Percentiles rank a stretch among this genome's conserved stretches.
phyloP scores from a whole-genome alignment of 2,797 vertebrate genomes.

The Lagorchestes hirsutus region DNA sequence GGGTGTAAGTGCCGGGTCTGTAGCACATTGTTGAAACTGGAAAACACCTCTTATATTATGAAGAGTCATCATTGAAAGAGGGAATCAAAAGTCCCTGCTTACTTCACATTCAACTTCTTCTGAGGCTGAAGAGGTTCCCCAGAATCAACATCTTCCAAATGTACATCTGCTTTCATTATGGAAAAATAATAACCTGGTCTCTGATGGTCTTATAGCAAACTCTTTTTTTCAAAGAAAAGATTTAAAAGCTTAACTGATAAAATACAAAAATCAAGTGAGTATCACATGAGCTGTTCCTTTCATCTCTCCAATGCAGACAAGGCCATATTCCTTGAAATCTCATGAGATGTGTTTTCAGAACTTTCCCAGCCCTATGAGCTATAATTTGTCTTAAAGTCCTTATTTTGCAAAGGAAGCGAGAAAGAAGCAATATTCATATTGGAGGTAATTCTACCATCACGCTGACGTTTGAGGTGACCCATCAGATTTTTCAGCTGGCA shows the following conservation, averaged over 20 bases:
- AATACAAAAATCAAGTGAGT: slow-evolving; percentile 70
- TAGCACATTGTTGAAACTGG: slow-evolving; percentile 70
- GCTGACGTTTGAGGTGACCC: slow-evolving; percentile 23
- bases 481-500: neutral
- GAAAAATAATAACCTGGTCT: slow-evolving; percentile 47
- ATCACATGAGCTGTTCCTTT: slow-evolving; percentile 68
- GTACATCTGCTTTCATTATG: slow-evolving; percentile 75
- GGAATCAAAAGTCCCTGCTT: slow-evolving; percentile 61
- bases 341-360: slow-evolving; percentile 58
- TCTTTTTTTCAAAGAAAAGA: slow-evolving; percentile 74
- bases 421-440: slow-evolving; percentile 23
- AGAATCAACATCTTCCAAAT: slow-evolving; percentile 50
- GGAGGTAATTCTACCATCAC: neutral
- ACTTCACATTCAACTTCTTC: slow-evolving; percentile 54
- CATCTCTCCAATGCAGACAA: slow-evolving; percentile 44
- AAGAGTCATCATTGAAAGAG: slow-evolving; percentile 47
- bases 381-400: slow-evolving; percentile 47
- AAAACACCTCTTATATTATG: slow-evolving; percentile 76
- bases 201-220: slow-evolving; percentile 67
- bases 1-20: slow-evolving; percentile 65
- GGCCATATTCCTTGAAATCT: slow-evolving; percentile 56
- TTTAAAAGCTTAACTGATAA: slow-evolving; percentile 73
- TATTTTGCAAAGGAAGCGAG: slow-evolving; percentile 51
- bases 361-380: slow-evolving; percentile 46
- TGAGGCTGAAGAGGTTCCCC: slow-evolving; percentile 11